These are phyloP conservation scores for Coecobrya sp. DNA, from an alignment of 2,888 invertebrate species.

Conservation along the genomic window DNA sequence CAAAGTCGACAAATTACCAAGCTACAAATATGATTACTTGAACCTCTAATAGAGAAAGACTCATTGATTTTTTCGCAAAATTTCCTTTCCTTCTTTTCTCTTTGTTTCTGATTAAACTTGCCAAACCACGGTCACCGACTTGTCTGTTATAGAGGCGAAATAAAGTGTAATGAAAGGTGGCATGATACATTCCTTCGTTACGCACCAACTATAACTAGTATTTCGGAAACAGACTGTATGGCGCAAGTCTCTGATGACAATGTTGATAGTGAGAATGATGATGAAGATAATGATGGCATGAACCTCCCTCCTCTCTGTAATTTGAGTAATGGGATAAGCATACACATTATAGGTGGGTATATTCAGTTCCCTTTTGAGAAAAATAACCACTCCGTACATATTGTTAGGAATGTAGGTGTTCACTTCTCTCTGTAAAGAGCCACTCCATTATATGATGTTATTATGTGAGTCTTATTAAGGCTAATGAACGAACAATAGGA, in stretches of 20 bases:
- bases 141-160: not conserved
- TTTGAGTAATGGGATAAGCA: conserved; percentile 4
- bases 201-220: not conserved
- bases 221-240: conserved; percentile 7
- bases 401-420: not conserved
- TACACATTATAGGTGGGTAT: not conserved
- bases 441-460: conserved; percentile 11
- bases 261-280: not conserved
- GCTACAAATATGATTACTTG: not conserved
- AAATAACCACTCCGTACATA: not conserved
- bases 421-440: not conserved
- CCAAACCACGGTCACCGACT: not conserved
- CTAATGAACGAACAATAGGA: conserved; percentile 46
- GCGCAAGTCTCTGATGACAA: not conserved
- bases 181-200: conserved; percentile 6
- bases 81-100: not conserved
- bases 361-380: not conserved
- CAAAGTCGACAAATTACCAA: not conserved
- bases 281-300: conserved; percentile 19
- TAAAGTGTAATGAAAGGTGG: not conserved
- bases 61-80: not conserved
- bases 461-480: conserved; percentile 22
- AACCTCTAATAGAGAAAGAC: not conserved
- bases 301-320: conserved; percentile 10
- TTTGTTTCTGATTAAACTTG: conserved; percentile 23